Conservation (phyloP, 1,140 invertebrate species). For the Heliconius melpomene region DNA sequence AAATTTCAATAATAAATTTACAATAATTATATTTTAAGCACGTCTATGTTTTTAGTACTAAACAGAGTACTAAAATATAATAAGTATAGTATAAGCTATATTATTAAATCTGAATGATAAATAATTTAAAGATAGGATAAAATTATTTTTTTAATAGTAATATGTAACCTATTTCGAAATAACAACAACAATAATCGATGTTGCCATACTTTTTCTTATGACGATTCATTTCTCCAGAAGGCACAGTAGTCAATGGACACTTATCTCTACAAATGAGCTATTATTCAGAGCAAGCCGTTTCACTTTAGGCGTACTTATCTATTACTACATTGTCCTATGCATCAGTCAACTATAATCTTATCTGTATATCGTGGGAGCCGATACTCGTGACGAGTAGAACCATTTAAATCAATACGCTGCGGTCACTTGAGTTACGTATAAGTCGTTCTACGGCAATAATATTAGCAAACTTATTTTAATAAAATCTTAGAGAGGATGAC, state of each 20-base stretch:
- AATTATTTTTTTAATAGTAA: too few species aligned
- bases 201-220: background rate
- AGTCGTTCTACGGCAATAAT: slow-evolving; percentile 29
- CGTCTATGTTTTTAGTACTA: too few species aligned
- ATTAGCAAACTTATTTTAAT: slow-evolving; percentile 30
- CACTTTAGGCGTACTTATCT: slow-evolving; percentile 70
- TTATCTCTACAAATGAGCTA: slow-evolving; percentile 73
- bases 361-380: slow-evolving; percentile 75
- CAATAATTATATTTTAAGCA: too few species aligned
- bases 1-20: too few species aligned
- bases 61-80: too few species aligned
- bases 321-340: slow-evolving; percentile 75
- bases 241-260: slow-evolving; percentile 49
- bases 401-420: slow-evolving; percentile 56
- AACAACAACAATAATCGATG: background rate
- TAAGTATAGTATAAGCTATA: too few species aligned
- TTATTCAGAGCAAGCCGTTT: slow-evolving; percentile 61
- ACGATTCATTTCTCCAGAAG: slow-evolving; percentile 47
- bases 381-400: slow-evolving; percentile 55
- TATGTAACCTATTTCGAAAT: too few species aligned
- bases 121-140: too few species aligned
- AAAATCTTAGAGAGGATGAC: slow-evolving; percentile 22
- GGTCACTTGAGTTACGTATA: slow-evolving; percentile 46
- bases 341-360: slow-evolving; percentile 78
- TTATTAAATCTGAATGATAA: too few species aligned